These are phyloP conservation scores for Ictalurus furcatus DNA, from an alignment of 2,113 vertebrate genomes.

Conservation along the genomic window DNA sequence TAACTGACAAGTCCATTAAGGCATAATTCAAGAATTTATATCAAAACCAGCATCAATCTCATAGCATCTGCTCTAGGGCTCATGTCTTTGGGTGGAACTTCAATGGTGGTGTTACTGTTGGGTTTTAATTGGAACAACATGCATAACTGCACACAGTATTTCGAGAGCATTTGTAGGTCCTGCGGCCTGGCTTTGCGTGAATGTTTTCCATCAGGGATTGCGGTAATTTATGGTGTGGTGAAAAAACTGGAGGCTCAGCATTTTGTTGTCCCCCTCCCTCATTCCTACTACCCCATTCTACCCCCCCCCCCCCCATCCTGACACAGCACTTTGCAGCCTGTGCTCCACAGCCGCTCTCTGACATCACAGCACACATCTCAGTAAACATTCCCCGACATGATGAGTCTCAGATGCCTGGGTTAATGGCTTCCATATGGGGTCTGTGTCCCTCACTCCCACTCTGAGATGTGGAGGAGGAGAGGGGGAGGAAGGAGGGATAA, in stretches of 20 bases:
- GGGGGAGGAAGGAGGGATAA: slow-evolving; percentile 27
- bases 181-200: slow-evolving; percentile 37
- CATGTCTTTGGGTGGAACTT: slow-evolving; percentile 48
- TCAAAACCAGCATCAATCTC: slow-evolving; percentile 35
- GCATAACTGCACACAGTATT: slow-evolving; percentile 41
- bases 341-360: slow-evolving; percentile 47
- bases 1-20: slow-evolving; percentile 32
- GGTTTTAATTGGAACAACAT: slow-evolving; percentile 42
- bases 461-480: slow-evolving; percentile 18
- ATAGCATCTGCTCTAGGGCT: slow-evolving; percentile 37
- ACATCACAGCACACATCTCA: slow-evolving; percentile 55
- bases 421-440: slow-evolving; percentile 52
- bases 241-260: slow-evolving; percentile 53
- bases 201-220: slow-evolving; percentile 51
- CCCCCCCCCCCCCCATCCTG: slow-evolving; percentile 6
- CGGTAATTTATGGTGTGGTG: slow-evolving; percentile 50
- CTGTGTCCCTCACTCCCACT: slow-evolving; percentile 41
- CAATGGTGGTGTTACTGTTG: slow-evolving; percentile 47
- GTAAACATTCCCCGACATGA: slow-evolving; percentile 53
- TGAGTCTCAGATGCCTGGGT: slow-evolving; percentile 53
- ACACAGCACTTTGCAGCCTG: slow-evolving; percentile 49
- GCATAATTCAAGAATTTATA: slow-evolving; percentile 48
- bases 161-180: slow-evolving; percentile 41
- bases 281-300: not conserved
- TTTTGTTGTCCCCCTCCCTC: slow-evolving; percentile 31